These are phyloP conservation scores for Thyatira batis DNA, from an alignment of 2,888 invertebrate species.

Conservation along the genomic window DNA sequence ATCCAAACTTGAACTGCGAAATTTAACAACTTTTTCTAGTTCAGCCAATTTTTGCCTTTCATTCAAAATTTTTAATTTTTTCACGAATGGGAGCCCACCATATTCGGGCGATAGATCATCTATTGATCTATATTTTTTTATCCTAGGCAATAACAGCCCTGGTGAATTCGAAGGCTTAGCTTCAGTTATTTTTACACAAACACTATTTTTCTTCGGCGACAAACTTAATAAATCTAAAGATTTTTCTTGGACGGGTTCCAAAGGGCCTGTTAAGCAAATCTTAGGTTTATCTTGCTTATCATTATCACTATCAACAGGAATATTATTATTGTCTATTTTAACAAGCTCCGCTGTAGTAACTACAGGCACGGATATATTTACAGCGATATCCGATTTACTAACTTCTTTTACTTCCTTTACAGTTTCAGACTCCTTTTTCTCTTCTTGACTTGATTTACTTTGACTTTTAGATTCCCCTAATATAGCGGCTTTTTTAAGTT, in stretches of 20 bases:
- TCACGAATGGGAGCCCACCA: slow-evolving; percentile 92
- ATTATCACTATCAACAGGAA: slow-evolving; percentile 60
- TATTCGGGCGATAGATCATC: slow-evolving; percentile 94
- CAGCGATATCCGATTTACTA: slow-evolving; percentile 44
- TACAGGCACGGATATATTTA: slow-evolving; percentile 64
- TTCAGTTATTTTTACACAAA: slow-evolving; percentile 44
- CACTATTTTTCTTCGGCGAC: slow-evolving; percentile 60
- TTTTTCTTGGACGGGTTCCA: slow-evolving; percentile 74
- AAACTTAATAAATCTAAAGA: slow-evolving; percentile 70
- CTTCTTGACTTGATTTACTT: slow-evolving; percentile 64
- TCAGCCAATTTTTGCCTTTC: slow-evolving; percentile 93
- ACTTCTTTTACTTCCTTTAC: slow-evolving; percentile 39
- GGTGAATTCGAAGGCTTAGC: slow-evolving; percentile 32
- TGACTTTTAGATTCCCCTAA: slow-evolving; percentile 77
- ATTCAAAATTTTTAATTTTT: slow-evolving; percentile 93
- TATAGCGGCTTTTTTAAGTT: slow-evolving; percentile 88
- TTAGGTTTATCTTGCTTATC: slow-evolving; percentile 67
- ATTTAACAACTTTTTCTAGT: slow-evolving; percentile 88
- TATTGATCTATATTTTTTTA: slow-evolving; percentile 90
- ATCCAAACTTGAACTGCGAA: slow-evolving; percentile 91
- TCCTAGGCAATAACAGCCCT: slow-evolving; percentile 63
- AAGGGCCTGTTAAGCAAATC: slow-evolving; percentile 69
- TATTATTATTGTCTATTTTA: slow-evolving; percentile 77
- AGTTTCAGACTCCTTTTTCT: slow-evolving; percentile 52
- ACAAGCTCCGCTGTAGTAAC: slow-evolving; percentile 75